phyloP scores from a whole-genome alignment of 2,113 vertebrate genomes.

The Panurus biarmicus region DNA sequence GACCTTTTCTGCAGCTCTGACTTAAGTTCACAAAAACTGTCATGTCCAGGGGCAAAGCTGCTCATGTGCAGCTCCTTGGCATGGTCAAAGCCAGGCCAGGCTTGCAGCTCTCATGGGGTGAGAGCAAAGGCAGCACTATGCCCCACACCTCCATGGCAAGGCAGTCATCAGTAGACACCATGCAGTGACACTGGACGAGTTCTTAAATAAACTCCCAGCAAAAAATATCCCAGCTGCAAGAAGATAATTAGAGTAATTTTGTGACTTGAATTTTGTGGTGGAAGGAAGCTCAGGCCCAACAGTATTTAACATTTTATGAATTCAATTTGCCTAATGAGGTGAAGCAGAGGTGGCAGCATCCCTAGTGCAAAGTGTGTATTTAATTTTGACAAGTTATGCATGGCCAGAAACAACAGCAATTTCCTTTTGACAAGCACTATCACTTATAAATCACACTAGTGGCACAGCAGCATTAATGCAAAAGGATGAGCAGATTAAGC shows the following conservation, averaged over 20 bases:
- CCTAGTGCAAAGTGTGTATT: conserved; percentile 37
- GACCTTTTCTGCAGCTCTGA: neutral
- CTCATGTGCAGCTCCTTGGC: accelerated
- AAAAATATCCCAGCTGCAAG: neutral
- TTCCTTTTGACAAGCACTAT: conserved; percentile 51
- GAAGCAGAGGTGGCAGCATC: conserved; percentile 48
- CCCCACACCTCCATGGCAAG: accelerated
- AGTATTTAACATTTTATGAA: conserved; percentile 56
- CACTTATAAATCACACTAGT: conserved; percentile 51
- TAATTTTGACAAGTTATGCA: conserved; percentile 63
- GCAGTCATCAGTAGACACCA: neutral
- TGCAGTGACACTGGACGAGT: neutral
- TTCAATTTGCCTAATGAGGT: conserved; percentile 49
- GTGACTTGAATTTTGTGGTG: neutral
- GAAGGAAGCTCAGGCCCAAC: neutral
- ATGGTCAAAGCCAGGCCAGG: neutral
- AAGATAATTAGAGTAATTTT: conserved; percentile 36
- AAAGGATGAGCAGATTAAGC: neutral
- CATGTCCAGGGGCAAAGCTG: accelerated
- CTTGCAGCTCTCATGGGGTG: neutral
- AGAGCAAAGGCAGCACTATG: neutral
- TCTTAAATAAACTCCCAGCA: neutral
- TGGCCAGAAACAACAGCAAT: conserved; percentile 52
- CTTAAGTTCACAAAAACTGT: neutral
- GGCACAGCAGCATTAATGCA: neutral